Evolutionary conservation across 2,888 invertebrate species (phyloP), one percentile per base, ranked within the genome.

Genomic region (Drosophila nigricruria): DNA sequence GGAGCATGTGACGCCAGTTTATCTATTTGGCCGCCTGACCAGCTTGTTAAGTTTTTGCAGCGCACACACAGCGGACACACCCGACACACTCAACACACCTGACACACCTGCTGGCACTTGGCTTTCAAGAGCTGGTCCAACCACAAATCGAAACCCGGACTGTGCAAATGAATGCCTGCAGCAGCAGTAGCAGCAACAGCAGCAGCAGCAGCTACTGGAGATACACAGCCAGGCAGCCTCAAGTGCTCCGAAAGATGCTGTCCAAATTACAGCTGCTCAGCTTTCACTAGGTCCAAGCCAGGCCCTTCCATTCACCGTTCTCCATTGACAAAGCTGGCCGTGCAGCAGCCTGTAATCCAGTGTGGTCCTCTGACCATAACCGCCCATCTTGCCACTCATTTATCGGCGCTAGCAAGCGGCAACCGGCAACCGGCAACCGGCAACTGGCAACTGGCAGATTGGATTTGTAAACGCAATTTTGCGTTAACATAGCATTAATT

Each of bases 381-480:
- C 72, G 58, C 64, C 77, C 68, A 72, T 72, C 73, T 64, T 65
- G 56, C 59, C 65, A 63, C 73, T 70, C 60, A 77, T 74, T 74
- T 70, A 58, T 56, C 54, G 38, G 43, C 42, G 70, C 72, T 38
- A 12, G 47, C 52, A 30, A 71, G 68, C 5, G 23, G 43, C 45
- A 34, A 70, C 70, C 5, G 49, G n/a, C 32, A 32, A 16, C 52
- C 6, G 61, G 73, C 82, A 81, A 30, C 52, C 8, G 68, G 49
- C 52, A 32, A 70, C 71, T 30, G 47, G 6, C 47, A 53, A 53
- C 53, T 53, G 64, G 72, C 83, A 81, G 77, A 83, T 83, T 86
- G 81, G 77, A 86, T 83, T 83, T 83, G 81, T 70, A 69, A 86
- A 83, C 74, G 84, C 77, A 74, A 81, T 83, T 83, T 82, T 77